Evolutionary conservation across 1,140 invertebrate species (phyloP), one percentile per base, ranked within the genome.

Genomic region (Drosophila paulistorum): DNA sequence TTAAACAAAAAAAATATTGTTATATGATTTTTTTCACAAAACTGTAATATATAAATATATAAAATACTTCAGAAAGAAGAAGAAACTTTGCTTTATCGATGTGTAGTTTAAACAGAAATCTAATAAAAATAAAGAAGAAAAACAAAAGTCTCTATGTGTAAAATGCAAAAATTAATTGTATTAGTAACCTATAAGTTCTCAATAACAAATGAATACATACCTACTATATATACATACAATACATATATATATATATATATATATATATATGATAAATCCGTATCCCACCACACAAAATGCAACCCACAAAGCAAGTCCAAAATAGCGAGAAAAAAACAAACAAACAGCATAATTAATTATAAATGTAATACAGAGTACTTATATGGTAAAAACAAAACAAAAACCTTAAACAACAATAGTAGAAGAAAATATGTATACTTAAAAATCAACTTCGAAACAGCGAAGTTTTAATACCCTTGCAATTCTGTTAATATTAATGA

Each of bases 241-340:
- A 37, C 42, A 69, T 20, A 60, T 37, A 45, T 63, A 68, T 35
- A 62, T 48, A 37, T 51, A 69, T 20, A 60, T 37, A 37, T 51
- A 69, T 20, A 60, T 37, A 45, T 63, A 68, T 35, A 62, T 48
- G 23, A 51, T 23, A 58, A 78, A 73, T 89, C 84, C 80, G 77
- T 71, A 89, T 87, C 84, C 84, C 84, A 87, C 84, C 84, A 87
- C 84, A 89, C 77, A 69, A 78, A 82, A 83, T 75, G 74, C 77
- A 81, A 80, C 80, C 84, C 85, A 87, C 84, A 89, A 30, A 81
- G 77, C 69, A 71, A 86, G 83, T 82, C 84, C 80, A 89, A 86
- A 14, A 65, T 37, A 75, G 55, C 55, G 75, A 62, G 20, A 39
- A 11, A 41, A 63, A 54, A 48, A 23, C 42, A 71, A 59, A 60